Conservation (phyloP, 1,140 invertebrate genomes). For the Conus betulinus region DNA sequence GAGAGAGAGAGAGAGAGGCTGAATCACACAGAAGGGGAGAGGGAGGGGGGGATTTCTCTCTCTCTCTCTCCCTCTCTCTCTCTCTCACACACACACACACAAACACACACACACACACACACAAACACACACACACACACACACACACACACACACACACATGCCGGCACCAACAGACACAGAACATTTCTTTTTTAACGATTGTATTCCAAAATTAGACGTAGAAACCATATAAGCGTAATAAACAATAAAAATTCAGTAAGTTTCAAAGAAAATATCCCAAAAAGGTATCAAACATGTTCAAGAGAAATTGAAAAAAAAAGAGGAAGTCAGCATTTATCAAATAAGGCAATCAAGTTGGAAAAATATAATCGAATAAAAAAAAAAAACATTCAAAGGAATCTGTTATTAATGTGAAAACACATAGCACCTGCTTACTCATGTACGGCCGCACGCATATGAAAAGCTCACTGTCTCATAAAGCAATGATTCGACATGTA, state of each 20-base stretch:
- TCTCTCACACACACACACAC: too few species aligned
- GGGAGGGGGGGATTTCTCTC: too few species aligned
- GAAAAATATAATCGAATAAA: neutral
- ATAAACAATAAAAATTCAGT: neutral
- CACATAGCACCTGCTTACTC: neutral
- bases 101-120: too few species aligned
- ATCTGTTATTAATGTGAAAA: neutral
- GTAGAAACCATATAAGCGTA: neutral
- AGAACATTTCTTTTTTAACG: neutral
- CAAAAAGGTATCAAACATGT: neutral
- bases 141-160: neutral
- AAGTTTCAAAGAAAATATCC: neutral
- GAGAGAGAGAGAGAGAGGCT: too few species aligned
- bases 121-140: neutral
- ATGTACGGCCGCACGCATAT: neutral
- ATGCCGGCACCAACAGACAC: neutral
- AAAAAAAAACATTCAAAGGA: neutral
- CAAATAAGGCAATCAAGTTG: constrained; percentile 3
- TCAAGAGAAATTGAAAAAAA: neutral
- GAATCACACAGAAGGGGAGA: too few species aligned
- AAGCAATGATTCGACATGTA: neutral
- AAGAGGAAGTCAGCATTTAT: neutral
- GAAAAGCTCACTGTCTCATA: neutral
- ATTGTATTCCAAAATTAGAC: neutral
- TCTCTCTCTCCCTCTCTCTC: too few species aligned